These are phyloP conservation scores for Pollenia angustigena DNA, from an alignment of 2,888 invertebrate genomes.

Conservation along the genomic window DNA sequence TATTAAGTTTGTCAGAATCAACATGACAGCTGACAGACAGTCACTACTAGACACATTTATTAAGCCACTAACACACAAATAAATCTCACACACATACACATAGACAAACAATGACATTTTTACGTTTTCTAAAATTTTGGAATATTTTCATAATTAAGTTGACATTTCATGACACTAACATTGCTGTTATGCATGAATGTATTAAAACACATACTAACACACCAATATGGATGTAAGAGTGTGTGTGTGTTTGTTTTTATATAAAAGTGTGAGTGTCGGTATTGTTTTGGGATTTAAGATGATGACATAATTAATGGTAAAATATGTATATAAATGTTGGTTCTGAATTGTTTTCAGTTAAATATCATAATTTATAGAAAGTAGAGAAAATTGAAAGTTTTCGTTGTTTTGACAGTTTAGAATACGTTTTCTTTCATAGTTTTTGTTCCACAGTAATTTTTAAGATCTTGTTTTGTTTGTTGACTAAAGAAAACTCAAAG, in stretches of 20 bases:
- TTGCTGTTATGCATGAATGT: not conserved
- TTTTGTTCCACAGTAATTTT: not conserved
- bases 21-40: slow-evolving; percentile 51
- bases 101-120: slow-evolving; percentile 6
- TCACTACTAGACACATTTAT: not conserved
- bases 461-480: not conserved
- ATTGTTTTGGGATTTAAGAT: slow-evolving; percentile 8
- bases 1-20: slow-evolving; percentile 40
- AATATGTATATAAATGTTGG: slow-evolving; percentile 2
- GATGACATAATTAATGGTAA: slow-evolving; percentile 46
- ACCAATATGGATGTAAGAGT: not conserved
- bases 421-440: slow-evolving; percentile 18
- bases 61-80: not conserved
- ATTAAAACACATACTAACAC: not conserved
- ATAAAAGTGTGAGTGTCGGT: not conserved
- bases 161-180: slow-evolving; percentile 11
- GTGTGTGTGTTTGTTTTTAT: not conserved
- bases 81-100: not conserved
- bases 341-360: not conserved
- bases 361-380: not conserved
- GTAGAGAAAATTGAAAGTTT: not conserved
- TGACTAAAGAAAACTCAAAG: not conserved
- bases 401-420: not conserved
- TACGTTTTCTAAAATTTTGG: not conserved
- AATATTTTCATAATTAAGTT: slow-evolving; percentile 45